Base-by-base conservation (phyloP, 2,797 vertebrate species). In the Ctenosaura bakeri region DNA sequence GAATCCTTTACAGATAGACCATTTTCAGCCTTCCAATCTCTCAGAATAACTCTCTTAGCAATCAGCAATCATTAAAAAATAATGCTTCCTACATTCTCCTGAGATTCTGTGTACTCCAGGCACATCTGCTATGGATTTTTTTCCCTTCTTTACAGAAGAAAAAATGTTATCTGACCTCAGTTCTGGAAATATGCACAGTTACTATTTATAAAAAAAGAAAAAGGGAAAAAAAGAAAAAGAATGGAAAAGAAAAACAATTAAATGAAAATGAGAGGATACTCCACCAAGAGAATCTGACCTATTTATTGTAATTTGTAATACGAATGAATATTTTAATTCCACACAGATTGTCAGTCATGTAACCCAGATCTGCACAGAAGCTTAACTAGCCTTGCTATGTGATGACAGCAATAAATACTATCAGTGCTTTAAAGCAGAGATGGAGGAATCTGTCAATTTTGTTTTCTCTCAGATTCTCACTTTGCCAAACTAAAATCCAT, bases 251-350 rank as follows among this genome's bases (percentile, higher is more conserved):
- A 46, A 42, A 29, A 81, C 69, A 64, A 1, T 66, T 71, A 81
- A 1, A 26, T 3, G 4, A 86, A 92, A 62, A 87, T 64, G 71
- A 59, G 38, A 87, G n/a, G 59, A 78, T 46, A 84, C 14, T 79
- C 56, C 2, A 93, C 5, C 85, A 91, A 91, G 20, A 89, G 2
- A 38, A 80, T 95, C 74, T 92, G 90, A 90, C 91, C 87, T 46
- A 86, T 80, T 92, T 88, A 86, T 1, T 91, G 59, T 84, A 32
- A 69, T 92, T 94, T 93, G 80, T 87, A 93, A 89, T 52, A 62
- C 24, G 38, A 18, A 87, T 92, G 66, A 77, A 91, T 92, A 59
- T 73, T 89, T 54, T 42, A 22, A 88, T 86, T 85, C 85, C 50
- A 91, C 50, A 91, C 29, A 93, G 82, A 88, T 86, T 87, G 92